These are phyloP conservation scores for Sepiola atlantica DNA, from an alignment of 2,888 invertebrate species.

Conservation along the genomic window DNA sequence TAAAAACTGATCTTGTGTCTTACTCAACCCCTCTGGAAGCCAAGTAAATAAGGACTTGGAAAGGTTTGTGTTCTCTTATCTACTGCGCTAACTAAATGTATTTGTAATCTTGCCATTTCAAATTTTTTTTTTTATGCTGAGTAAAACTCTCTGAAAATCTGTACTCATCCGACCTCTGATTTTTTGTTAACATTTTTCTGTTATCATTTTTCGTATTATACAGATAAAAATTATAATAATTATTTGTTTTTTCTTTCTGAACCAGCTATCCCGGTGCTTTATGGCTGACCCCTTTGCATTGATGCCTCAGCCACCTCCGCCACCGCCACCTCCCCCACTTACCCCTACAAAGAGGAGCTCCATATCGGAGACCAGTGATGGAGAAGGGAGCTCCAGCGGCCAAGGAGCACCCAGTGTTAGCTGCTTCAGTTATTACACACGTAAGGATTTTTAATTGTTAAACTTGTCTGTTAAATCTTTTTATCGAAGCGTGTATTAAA, in stretches of 20 bases:
- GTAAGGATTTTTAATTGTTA: background rate
- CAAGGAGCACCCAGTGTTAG: background rate
- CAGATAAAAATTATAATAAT: background rate
- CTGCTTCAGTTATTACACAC: background rate
- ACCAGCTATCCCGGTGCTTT: background rate
- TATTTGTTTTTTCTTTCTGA: background rate
- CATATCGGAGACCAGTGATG: background rate
- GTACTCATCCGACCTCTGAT: background rate
- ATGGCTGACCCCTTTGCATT: constrained; percentile 37
- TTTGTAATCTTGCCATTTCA: too few species aligned
- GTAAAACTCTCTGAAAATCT: background rate
- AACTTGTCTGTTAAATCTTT: too few species aligned
- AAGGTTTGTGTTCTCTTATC: too few species aligned
- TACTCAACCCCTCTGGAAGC: too few species aligned
- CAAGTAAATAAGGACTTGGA: too few species aligned
- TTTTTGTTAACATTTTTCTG: background rate
- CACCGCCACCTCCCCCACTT: background rate
- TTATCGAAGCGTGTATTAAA: too few species aligned
- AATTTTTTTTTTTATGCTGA: too few species aligned
- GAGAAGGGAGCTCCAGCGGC: background rate
- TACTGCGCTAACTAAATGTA: too few species aligned
- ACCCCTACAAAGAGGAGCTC: background rate
- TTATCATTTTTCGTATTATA: too few species aligned
- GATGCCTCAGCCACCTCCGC: constrained; percentile 41
- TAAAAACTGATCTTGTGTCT: too few species aligned